Conservation (phyloP, 2,797 vertebrate species). For the Bradypus variegatus region DNA sequence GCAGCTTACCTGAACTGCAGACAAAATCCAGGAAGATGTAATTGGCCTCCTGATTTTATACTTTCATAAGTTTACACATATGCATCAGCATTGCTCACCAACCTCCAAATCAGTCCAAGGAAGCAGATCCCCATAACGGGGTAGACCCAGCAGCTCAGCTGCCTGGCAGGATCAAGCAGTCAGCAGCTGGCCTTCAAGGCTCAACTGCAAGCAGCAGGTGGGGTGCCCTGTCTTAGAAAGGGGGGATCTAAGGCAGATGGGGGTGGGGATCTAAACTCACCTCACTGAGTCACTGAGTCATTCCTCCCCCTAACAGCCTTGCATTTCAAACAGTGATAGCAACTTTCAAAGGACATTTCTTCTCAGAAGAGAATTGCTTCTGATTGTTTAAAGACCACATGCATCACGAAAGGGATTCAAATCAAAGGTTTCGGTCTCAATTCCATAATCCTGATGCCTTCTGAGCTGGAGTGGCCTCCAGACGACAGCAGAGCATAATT, state of each 20-base stretch:
- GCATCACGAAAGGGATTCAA: conserved; percentile 18
- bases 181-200: neutral
- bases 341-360: conserved; percentile 21
- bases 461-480: neutral
- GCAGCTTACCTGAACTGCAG: neutral
- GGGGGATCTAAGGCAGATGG: neutral
- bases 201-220: neutral
- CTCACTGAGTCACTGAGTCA: neutral
- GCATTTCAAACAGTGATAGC: conserved; percentile 2
- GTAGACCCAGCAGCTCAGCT: neutral
- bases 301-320: neutral
- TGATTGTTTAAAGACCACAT: conserved; percentile 32
- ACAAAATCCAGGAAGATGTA: neutral
- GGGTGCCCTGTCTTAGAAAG: neutral
- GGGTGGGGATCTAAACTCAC: neutral
- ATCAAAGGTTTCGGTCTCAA: conserved; percentile 19
- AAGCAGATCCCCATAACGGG: neutral
- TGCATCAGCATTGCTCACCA: neutral
- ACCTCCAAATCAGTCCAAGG: neutral
- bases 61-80: neutral
- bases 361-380: conserved; percentile 29
- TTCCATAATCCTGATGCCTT: conserved; percentile 12
- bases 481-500: neutral
- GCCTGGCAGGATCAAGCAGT: neutral
- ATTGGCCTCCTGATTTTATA: neutral